phyloP scores from a whole-genome alignment of 2,797 vertebrate genomes.

The Podargus strigoides region DNA sequence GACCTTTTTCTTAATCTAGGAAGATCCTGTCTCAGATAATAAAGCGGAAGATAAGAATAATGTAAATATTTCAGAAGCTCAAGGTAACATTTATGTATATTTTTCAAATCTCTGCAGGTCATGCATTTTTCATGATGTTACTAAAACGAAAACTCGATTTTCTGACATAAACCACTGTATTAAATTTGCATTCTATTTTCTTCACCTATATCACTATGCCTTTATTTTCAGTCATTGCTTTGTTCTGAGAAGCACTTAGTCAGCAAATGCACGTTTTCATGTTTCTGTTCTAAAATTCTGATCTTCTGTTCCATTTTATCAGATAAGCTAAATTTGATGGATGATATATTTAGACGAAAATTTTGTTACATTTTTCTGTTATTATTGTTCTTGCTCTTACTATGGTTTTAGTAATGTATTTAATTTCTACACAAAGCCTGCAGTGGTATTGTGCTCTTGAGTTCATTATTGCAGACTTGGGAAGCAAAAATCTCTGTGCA shows the following conservation, averaged over 20 bases:
- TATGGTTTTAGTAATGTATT: background rate
- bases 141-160: fast-evolving
- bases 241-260: background rate
- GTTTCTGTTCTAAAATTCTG: background rate
- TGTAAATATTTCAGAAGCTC: background rate
- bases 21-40: slow-evolving; percentile 36
- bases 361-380: background rate
- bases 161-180: fast-evolving
- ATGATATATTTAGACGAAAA: background rate
- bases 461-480: background rate
- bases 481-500: background rate
- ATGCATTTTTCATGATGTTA: background rate
- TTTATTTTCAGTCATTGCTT: background rate
- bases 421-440: background rate
- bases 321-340: background rate
- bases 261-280: background rate
- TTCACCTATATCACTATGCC: fast-evolving
- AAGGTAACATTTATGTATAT: slow-evolving; percentile 42
- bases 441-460: background rate
- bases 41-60: slow-evolving; percentile 8
- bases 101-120: background rate
- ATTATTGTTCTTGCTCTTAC: background rate
- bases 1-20: slow-evolving; percentile 51
- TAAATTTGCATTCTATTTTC: background rate
- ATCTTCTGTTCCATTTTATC: background rate